Conservation (phyloP, 1,140 invertebrate species). For the Drosophila repletoides region DNA sequence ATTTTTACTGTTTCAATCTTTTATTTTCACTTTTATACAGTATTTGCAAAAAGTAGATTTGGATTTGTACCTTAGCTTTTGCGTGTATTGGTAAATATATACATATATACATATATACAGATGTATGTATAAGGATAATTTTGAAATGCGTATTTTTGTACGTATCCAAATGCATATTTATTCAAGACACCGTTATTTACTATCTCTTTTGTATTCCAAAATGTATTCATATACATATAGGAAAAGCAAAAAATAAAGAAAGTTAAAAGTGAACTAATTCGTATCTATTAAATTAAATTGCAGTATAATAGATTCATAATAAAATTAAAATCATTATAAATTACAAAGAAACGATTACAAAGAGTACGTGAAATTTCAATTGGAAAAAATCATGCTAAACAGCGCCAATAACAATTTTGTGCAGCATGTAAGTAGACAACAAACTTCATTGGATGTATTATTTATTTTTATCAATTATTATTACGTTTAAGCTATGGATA, state of each 20-base stretch:
- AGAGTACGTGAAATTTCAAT: constrained; percentile 55
- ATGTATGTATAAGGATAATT: background rate
- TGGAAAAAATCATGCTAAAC: constrained; percentile 70
- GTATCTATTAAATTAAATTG: constrained; percentile 30
- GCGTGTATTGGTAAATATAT: background rate
- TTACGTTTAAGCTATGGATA: background rate
- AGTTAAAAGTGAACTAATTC: constrained; percentile 2
- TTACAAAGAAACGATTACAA: constrained; percentile 22
- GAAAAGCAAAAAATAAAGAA: constrained; percentile 1
- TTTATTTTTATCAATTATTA: constrained; percentile 6
- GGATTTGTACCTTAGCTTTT: background rate
- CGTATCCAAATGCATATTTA: background rate
- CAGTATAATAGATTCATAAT: constrained; percentile 20
- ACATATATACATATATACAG: background rate
- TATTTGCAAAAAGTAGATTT: background rate
- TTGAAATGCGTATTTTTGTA: background rate
- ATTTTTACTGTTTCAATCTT: no score
- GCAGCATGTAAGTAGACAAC: constrained; percentile 72
- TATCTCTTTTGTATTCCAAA: background rate
- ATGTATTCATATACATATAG: constrained; percentile 8
- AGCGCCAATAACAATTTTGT: constrained; percentile 74
- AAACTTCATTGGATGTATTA: constrained; percentile 36
- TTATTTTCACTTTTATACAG: background rate
- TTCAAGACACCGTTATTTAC: background rate
- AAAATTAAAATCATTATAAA: constrained; percentile 29